These are phyloP conservation scores for Pyrrhosoma nymphula DNA, from an alignment of 2,888 invertebrate species.

Conservation along the genomic window DNA sequence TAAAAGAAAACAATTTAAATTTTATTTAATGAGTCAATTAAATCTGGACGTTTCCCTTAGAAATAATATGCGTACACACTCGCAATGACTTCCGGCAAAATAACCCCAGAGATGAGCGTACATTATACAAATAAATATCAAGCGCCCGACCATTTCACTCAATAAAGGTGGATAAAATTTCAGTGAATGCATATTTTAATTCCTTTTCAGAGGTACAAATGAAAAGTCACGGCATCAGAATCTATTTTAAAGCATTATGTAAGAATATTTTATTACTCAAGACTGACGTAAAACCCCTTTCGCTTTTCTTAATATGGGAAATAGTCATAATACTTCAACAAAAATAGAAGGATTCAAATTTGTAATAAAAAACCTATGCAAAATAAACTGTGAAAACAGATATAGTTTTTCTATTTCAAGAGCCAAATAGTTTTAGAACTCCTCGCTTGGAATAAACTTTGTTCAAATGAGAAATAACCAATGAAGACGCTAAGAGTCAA, in stretches of 20 bases:
- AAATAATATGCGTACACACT: constrained; percentile 5
- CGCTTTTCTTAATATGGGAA: not conserved
- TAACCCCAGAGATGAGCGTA: constrained; percentile 15
- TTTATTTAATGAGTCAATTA: constrained; percentile 54
- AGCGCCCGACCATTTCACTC: not conserved
- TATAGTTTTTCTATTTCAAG: no score
- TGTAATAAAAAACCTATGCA: no score
- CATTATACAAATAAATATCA: constrained; percentile 16
- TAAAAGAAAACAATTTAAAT: constrained; percentile 49
- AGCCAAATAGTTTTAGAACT: no score
- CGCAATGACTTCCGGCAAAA: constrained; percentile 22
- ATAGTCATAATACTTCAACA: not conserved
- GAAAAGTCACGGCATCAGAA: not conserved
- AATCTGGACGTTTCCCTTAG: constrained; percentile 45
- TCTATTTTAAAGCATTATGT: not conserved
- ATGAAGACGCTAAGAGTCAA: no score
- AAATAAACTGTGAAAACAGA: no score
- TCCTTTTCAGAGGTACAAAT: not conserved
- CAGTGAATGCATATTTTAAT: not conserved
- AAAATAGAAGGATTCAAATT: no score
- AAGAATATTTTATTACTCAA: not conserved
- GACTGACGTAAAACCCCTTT: not conserved
- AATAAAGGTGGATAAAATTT: not conserved
- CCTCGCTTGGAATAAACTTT: no score
- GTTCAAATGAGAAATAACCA: no score